Conservation (phyloP, 2,888 invertebrate species). For the Campoplex nolae region DNA sequence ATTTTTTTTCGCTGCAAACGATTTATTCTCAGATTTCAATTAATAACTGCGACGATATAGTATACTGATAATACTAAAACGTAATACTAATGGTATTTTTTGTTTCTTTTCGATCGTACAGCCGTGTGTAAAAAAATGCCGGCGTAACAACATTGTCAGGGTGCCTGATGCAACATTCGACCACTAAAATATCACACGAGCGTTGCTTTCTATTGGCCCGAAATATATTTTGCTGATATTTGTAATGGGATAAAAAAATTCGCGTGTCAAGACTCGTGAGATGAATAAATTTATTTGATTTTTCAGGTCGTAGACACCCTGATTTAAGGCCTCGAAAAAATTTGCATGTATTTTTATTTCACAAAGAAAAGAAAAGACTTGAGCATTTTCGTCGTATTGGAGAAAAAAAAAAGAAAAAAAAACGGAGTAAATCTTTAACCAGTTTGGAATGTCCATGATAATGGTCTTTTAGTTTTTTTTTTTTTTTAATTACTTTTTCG, state of each 20-base stretch:
- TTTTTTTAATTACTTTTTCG: conserved; percentile 13
- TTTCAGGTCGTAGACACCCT: not conserved
- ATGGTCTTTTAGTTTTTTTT: not conserved
- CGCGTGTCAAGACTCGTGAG: no score
- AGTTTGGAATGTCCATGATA: conserved; percentile 62
- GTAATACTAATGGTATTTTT: conserved; percentile 69
- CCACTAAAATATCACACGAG: conserved; percentile 4
- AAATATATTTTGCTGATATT: not conserved
- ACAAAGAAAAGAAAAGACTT: conserved; percentile 24
- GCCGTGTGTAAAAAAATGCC: no score
- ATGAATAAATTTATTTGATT: not conserved
- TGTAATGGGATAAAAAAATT: not conserved
- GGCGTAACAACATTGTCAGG: not conserved
- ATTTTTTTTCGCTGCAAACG: conserved; percentile 24
- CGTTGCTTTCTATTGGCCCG: not conserved
- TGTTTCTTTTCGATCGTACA: conserved; percentile 28
- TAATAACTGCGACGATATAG: conserved; percentile 34
- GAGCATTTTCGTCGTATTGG: conserved; percentile 34
- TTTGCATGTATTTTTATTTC: conserved; percentile 11
- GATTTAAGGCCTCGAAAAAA: conserved; percentile 49
- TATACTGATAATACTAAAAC: conserved; percentile 65
- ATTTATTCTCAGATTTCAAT: conserved; percentile 30
- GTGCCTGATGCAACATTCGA: not conserved
- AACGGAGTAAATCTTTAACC: conserved; percentile 35
- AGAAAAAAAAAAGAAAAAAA: conserved; percentile 3